Base-by-base conservation (phyloP, 2,113 vertebrate species). In the Dendropsophus ebraccatus region DNA sequence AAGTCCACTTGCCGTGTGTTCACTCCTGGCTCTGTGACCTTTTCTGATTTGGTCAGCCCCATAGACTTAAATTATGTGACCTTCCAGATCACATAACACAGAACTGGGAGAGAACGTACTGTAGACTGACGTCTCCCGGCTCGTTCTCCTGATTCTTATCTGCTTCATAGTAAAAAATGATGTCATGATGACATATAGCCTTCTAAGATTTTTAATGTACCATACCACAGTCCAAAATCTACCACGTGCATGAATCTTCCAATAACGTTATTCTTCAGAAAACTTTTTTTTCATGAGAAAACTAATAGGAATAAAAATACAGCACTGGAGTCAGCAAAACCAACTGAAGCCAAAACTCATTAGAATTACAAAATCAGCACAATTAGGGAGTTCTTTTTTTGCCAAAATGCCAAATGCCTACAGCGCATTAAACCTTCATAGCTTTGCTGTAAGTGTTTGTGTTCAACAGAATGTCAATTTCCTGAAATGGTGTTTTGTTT, bases 291-390 rank as follows among this genome's bases (percentile, higher is more conserved):
- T n/a, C n/a, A 45, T 73, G 70, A 47, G 70, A n/a, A 21, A 78
- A 56, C 4, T 19, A 21, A 32, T 49, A 78, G 50, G 30, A 21
- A 56, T 12, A 60, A 60, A 73, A 60, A 41, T 60, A 32, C 32
- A 58, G 23, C 5, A 23, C 65, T 54, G 54, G 72, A 45, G 28
- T 45, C 37, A 65, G 37, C 28, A 77, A 32, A 65, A 50, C 19
- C 37, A 74, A 35, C 37, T 23, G 47, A 77, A 69, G 74, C 60
- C 74, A 85, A 35, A 67, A 32, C 60, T 85, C 83, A 69, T 85
- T 78, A 69, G 41, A 70, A 69, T 78, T 11, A 69, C 16, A 56
- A 69, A 78, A 73, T 41, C 19, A 84, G 41, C 30, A 65, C 56
- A 84, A 62, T 85, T 65, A 85, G 16, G 47, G 32, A 35, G 30